Conservation (phyloP, 2,113 vertebrate species). For the Solenodon paradoxus region DNA sequence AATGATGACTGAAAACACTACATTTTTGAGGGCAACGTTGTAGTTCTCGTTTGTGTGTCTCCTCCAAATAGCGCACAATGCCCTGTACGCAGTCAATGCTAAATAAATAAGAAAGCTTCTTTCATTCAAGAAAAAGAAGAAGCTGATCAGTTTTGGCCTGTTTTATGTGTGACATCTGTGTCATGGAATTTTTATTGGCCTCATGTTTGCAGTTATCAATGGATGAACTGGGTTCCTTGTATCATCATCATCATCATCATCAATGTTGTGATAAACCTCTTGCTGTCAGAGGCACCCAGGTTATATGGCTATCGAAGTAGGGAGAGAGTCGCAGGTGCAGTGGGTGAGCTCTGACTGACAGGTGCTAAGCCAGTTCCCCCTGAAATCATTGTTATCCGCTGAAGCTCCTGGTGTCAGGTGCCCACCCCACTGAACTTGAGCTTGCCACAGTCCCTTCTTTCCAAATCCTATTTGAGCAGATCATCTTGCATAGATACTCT, state of each 20-base stretch:
- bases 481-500: background rate
- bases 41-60: background rate
- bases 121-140: background rate
- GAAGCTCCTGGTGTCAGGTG: too few species aligned
- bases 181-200: background rate
- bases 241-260: background rate
- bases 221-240: background rate
- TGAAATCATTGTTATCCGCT: background rate
- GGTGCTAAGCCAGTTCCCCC: fast-evolving
- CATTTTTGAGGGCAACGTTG: background rate
- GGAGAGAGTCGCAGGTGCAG: background rate
- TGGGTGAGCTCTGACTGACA: background rate
- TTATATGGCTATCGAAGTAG: fast-evolving
- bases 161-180: background rate
- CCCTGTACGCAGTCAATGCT: background rate
- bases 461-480: background rate
- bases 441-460: background rate
- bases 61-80: background rate
- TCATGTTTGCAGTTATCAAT: background rate
- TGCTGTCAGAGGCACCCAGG: background rate
- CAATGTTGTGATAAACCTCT: background rate
- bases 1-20: background rate
- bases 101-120: background rate
- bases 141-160: background rate
- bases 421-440: background rate